Evolutionary conservation across 2,888 invertebrate genomes (phyloP).

Genomic region (Tribolium freemani): DNA sequence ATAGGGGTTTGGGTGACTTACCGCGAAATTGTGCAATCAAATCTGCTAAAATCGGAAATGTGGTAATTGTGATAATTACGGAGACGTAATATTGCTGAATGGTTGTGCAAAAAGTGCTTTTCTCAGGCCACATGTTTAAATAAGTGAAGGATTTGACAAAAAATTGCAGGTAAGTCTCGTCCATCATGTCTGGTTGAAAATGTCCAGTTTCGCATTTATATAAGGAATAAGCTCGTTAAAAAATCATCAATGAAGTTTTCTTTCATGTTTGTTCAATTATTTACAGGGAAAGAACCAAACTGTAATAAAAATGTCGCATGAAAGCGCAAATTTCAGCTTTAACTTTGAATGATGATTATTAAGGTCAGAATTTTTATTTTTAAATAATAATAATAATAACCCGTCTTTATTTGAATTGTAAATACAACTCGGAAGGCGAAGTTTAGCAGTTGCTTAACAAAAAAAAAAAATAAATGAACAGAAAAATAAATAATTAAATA

Average conservation of each 20-base stretch:
- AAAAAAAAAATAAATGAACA: too few species aligned
- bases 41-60: conserved; percentile 2
- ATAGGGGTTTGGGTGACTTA: conserved; percentile 1
- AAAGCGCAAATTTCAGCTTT: too few species aligned
- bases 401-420: too few species aligned
- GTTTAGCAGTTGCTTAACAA: too few species aligned
- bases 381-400: too few species aligned
- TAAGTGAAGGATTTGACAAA: conserved; percentile 1
- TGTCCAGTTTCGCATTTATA: neutral
- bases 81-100: conserved; percentile 4
- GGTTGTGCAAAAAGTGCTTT: neutral
- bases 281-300: too few species aligned
- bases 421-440: too few species aligned
- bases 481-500: too few species aligned
- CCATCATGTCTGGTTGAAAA: neutral
- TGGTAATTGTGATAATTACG: neutral
- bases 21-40: neutral
- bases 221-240: neutral
- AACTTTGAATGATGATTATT: too few species aligned
- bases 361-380: neutral
- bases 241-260: neutral
- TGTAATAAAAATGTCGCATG: too few species aligned
- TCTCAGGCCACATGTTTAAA: conserved; percentile 1
- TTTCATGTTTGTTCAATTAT: too few species aligned
- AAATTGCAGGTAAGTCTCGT: conserved; percentile 4